phyloP scores from a whole-genome alignment of 2,797 vertebrate genomes.

The Hapalemur alaotrensis region DNA sequence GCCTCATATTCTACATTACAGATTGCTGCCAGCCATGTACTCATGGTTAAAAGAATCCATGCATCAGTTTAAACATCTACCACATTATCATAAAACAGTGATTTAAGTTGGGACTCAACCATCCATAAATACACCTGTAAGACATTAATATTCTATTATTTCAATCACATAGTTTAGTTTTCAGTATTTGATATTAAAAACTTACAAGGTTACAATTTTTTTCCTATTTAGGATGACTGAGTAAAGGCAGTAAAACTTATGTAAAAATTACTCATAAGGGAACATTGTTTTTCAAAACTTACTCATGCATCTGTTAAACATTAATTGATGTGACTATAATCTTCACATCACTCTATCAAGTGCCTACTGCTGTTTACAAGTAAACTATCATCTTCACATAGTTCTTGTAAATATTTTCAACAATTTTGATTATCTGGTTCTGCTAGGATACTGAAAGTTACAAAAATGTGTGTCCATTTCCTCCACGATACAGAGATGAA shows the following conservation, averaged over 20 bases:
- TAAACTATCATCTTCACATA: background rate
- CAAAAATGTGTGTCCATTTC: background rate
- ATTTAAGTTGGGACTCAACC: background rate
- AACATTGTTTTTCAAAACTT: background rate
- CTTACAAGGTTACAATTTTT: background rate
- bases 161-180: background rate
- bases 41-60: background rate
- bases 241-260: background rate
- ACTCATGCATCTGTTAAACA: background rate
- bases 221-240: background rate
- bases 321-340: background rate
- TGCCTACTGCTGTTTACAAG: background rate
- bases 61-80: background rate
- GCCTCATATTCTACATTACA: background rate
- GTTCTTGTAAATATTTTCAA: slow-evolving; percentile 19
- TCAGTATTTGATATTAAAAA: background rate
- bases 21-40: background rate
- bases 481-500: background rate
- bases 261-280: background rate
- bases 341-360: background rate
- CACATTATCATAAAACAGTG: background rate
- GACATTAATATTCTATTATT: background rate
- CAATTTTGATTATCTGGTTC: background rate
- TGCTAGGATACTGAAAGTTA: background rate
- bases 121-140: background rate